Evolutionary conservation across 2,113 vertebrate species (phyloP), one percentile per base, ranked within the genome.

Genomic region (Sakesphorus luctuosus): DNA sequence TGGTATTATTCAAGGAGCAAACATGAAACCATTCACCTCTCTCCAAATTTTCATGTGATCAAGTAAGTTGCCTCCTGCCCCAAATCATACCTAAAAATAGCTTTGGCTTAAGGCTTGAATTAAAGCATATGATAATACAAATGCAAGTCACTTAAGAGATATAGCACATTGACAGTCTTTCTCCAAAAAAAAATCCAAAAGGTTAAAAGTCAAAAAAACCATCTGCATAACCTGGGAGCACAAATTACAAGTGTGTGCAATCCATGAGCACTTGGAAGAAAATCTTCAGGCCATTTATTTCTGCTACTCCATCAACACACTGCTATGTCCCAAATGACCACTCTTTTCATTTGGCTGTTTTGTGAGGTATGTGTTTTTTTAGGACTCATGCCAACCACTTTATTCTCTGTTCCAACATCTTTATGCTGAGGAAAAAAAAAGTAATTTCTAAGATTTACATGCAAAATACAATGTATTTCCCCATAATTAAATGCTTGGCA

Each of bases 261-360:
- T 40, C 29, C 17, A 84, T 4, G 26, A 49, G 33, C 43, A 79
- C n/a, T 89, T 82, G 74, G 93, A 94, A 85, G 49, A 94, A 77
- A 80, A 92, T 75, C 47, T 90, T 87, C n/a, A 69, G 80, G 71
- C 21, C 33, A 62, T 79, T 87, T 87, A 85, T 86, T 83, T 59
- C 62, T 52, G 56, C 50, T 84, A 83, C 33, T 84, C 80, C 69
- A 79, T 82, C 87, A 94, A 78, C 73, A 87, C 50, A 49, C 14
- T 72, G 40, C 66, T 76, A 53, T 40, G 38, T 85, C 79, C 81
- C 71, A 79, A 5, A 9, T 83, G 84, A 88, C 49, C 52, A 52
- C 13, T 58, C 24, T 69, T 84, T 61, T 72, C 43, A 93, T 90
- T 78, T 91, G 80, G 56, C 44, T 91, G 49, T 53, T 93, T 47